Percentiles rank a stretch among this genome's conserved stretches.
Conservation (phyloP, 1,140 invertebrate species). For the Aphelinus certus region DNA sequence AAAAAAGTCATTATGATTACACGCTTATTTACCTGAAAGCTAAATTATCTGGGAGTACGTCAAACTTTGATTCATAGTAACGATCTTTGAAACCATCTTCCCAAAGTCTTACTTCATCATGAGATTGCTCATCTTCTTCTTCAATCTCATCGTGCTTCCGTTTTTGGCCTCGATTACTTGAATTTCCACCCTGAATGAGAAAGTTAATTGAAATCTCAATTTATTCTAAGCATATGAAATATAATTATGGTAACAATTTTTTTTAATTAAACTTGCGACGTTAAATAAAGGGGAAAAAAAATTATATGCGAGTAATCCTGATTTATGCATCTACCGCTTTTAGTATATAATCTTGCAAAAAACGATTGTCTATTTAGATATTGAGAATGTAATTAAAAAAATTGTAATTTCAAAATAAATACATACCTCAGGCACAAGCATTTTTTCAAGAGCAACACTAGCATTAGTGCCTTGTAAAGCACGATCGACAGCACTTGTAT, state of each 20-base stretch:
- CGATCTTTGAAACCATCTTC: constrained; percentile 98
- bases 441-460: constrained; percentile 59
- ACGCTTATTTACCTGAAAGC: constrained; percentile 76
- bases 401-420: constrained; percentile 27
- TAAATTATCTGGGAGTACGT: constrained; percentile 81
- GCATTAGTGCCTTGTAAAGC: constrained; percentile 48
- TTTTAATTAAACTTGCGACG: too few relatives aligned
- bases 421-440: constrained; percentile 60
- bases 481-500: constrained; percentile 45
- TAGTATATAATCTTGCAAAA: too few relatives aligned
- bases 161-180: constrained; percentile 58
- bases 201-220: neutral
- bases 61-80: constrained; percentile 98
- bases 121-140: constrained; percentile 79
- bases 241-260: neutral
- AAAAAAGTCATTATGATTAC: neutral
- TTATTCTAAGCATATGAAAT: neutral
- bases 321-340: too few relatives aligned
- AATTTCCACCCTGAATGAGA: constrained; percentile 40
- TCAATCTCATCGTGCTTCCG: constrained; percentile 60
- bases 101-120: constrained; percentile 96
- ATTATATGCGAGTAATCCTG: too few relatives aligned
- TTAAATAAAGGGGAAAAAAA: too few relatives aligned
- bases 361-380: too few relatives aligned
- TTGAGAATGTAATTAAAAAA: neutral